Evolutionary conservation across 1,140 invertebrate genomes (phyloP).

Genomic region (Apis mellifera): Amel_HAv3.1 CM009941.2:13934001-13934500

Average conservation of each 20-base stretch:
- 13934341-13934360: slow-evolving; percentile 63
- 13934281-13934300: slow-evolving; percentile 51
- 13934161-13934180: neutral
- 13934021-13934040: too few relatives aligned
- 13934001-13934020: too few relatives aligned
- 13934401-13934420: slow-evolving; percentile 63
- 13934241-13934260: slow-evolving; percentile 26
- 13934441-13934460: neutral
- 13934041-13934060: too few relatives aligned
- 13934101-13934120: too few relatives aligned
- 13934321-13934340: slow-evolving; percentile 32
- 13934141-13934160: too few relatives aligned
- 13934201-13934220: neutral
- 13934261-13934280: slow-evolving; percentile 31
- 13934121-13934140: too few relatives aligned
- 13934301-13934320: slow-evolving; percentile 52
- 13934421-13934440: slow-evolving; percentile 34
- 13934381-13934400: slow-evolving; percentile 6
- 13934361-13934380: slow-evolving; percentile 40
- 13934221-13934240: neutral
- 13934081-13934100: too few relatives aligned
- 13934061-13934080: too few relatives aligned
- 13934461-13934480: neutral
- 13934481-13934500: neutral
- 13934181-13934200: neutral